Percentiles rank a stretch among this genome's conserved stretches.
Evolutionary conservation across 2,888 invertebrate genomes (phyloP).

Genomic region (Clivina fossor): DNA sequence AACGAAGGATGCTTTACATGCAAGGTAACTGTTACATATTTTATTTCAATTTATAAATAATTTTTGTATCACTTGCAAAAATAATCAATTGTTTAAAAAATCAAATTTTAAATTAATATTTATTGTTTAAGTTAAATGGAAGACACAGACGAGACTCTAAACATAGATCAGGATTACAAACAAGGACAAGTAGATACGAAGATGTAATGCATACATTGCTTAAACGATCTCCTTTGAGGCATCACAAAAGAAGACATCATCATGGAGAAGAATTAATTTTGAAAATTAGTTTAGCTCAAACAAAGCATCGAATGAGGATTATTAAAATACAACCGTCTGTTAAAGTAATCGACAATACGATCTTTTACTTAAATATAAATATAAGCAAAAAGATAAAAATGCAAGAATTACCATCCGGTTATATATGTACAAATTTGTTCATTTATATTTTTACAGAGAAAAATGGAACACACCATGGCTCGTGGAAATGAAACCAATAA

Average conservation of each 20-base stretch:
- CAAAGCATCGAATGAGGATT: conserved; percentile 63
- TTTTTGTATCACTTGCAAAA: too few species aligned
- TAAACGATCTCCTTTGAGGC: conserved; percentile 38
- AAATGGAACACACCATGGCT: conserved; percentile 60
- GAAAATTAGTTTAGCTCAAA: conserved; percentile 59
- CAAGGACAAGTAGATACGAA: conserved; percentile 38
- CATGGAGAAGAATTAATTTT: conserved; percentile 57
- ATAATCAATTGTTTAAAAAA: too few species aligned
- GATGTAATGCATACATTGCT: conserved; percentile 39
- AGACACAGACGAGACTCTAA: conserved; percentile 52
- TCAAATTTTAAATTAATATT: not conserved
- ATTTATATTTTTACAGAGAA: conserved; percentile 49
- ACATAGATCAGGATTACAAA: conserved; percentile 39
- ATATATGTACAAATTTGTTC: too few species aligned
- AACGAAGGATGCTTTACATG: conserved; percentile 89
- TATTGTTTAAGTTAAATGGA: conserved; percentile 52
- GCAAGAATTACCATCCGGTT: too few species aligned
- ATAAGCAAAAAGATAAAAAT: too few species aligned
- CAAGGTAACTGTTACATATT: conserved; percentile 63
- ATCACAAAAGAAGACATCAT: conserved; percentile 53
- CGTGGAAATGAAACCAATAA: conserved; percentile 60
- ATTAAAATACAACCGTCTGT: conserved; percentile 68
- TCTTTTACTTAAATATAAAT: too few species aligned
- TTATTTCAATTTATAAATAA: too few species aligned
- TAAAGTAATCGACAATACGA: too few species aligned